Conservation (phyloP, 1,140 invertebrate species). For the Bombyx mandarina region DNA sequence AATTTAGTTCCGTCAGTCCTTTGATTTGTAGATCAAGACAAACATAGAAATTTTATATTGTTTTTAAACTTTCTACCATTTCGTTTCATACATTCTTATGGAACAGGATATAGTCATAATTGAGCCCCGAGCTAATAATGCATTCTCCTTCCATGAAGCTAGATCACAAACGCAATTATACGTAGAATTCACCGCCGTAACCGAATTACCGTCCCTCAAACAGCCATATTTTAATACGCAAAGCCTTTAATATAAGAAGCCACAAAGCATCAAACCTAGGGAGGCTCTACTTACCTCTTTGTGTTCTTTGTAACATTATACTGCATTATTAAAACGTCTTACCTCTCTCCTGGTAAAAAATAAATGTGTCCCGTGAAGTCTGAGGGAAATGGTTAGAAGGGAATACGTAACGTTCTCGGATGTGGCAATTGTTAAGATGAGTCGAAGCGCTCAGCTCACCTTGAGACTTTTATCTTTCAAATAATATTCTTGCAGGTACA, state of each 20-base stretch:
- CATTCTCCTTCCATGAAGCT: not conserved
- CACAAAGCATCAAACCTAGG: conserved; percentile 19
- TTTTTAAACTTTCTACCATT: no score
- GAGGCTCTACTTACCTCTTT: conserved; percentile 31
- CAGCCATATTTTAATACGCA: conserved; percentile 22
- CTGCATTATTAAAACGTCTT: conserved; percentile 53
- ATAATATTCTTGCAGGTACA: not conserved
- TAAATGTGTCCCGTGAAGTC: conserved; percentile 28
- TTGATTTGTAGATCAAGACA: no score
- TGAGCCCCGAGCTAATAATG: not conserved
- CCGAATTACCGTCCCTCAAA: conserved; percentile 15
- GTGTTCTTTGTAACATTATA: conserved; percentile 51
- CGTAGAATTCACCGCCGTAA: not conserved
- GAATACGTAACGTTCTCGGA: conserved; percentile 19
- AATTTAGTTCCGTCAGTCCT: no score
- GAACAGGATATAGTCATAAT: not conserved
- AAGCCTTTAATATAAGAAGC: conserved; percentile 23
- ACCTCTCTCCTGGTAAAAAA: conserved; percentile 35
- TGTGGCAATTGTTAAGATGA: conserved; percentile 23
- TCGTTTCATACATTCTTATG: no score
- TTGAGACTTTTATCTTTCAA: conserved; percentile 21
- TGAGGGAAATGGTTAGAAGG: conserved; percentile 23
- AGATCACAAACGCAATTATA: not conserved
- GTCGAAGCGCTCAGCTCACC: conserved; percentile 14
- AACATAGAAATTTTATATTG: no score